Conservation (phyloP, 2,888 invertebrate genomes). For the Cryptocephalus moraei region DNA sequence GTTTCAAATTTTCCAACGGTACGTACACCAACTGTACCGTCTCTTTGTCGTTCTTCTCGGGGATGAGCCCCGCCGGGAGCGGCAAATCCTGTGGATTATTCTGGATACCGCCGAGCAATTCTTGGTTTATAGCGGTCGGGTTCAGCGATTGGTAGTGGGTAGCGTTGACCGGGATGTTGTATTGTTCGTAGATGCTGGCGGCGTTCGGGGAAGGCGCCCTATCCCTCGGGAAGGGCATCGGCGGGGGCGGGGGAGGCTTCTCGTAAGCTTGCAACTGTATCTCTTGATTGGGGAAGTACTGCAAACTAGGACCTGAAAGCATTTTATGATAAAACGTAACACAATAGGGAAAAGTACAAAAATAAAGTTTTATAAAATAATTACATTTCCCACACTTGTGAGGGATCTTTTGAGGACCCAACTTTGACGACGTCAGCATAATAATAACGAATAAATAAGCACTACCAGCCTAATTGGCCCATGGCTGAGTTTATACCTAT, state of each 20-base stretch:
- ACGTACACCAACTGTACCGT: conserved; percentile 74
- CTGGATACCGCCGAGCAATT: conserved; percentile 17
- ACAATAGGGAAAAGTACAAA: too few relatives aligned
- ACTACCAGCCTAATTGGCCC: too few relatives aligned
- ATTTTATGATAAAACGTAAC: too few relatives aligned
- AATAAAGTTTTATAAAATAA: too few relatives aligned
- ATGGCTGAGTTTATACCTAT: too few relatives aligned
- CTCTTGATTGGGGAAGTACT: conserved; percentile 12
- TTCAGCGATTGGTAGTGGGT: conserved; percentile 17
- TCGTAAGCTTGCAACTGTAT: conserved; percentile 10
- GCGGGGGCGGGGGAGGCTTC: conserved; percentile 10
- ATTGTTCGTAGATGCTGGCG: conserved; percentile 21
- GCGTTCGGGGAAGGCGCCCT: conserved; percentile 15
- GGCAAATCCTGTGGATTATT: conserved; percentile 5
- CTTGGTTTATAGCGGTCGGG: conserved; percentile 18
- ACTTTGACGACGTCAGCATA: too few relatives aligned
- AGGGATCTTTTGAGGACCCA: too few relatives aligned
- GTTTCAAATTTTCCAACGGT: conserved; percentile 50
- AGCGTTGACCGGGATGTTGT: conserved; percentile 17
- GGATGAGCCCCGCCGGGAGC: not conserved
- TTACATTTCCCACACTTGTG: too few relatives aligned
- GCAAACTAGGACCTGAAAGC: conserved; percentile 2
- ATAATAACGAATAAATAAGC: too few relatives aligned
- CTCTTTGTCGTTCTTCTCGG: conserved; percentile 34
- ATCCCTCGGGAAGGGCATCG: conserved; percentile 2